Base-by-base conservation (phyloP, 2,113 vertebrate genomes). In the Siniperca chuatsi region DNA sequence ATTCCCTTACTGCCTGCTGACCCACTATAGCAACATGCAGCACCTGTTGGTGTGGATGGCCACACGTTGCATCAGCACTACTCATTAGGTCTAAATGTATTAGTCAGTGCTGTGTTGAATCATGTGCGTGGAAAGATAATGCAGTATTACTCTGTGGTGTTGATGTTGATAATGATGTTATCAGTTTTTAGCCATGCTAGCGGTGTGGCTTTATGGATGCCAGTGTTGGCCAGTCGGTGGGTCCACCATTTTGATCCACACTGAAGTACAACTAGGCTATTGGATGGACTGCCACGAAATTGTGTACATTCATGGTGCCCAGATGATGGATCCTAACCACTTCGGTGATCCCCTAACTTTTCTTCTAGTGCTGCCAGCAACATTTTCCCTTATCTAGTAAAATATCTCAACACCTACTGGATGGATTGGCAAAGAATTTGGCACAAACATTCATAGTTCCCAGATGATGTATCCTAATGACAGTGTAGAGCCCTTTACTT, bases 1-100 rank as follows among this genome's bases (percentile, higher is more conserved):
- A 80, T 76, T 75, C 50, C 75, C 65, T 58, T 50, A 23, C 60
- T 46, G 66, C 68, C 74, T 40, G 23, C 68, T 85, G 75, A 86
- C 55, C 75, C 54, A 64, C 25, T 64, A 23, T 37, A 20, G 44
- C 35, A 13, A 11, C 8, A 11, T 74, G 37, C 76, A 35, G 68
- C 78, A 79, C 69, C 75, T 85, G 85, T 79, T 57, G 54, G 35
- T 44, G 44, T 81, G 52, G 29, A 65, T 25, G 33, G 40, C 52
- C 37, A 18, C 69, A 25, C 8, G 12, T 83, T 83, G 64, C 67
- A 54, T 89, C 85, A 74, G 74, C 64, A 11, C 71, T 37, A 8
- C 18, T 78, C 58, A 21, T 62, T 16, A 52, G 42, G 15, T 33
- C 48, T 61, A 13, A 42, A 72, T 29, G 15, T 52, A 9, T 71